phyloP scores from a whole-genome alignment of 2,797 vertebrate species.

The Chelmon rostratus region DNA sequence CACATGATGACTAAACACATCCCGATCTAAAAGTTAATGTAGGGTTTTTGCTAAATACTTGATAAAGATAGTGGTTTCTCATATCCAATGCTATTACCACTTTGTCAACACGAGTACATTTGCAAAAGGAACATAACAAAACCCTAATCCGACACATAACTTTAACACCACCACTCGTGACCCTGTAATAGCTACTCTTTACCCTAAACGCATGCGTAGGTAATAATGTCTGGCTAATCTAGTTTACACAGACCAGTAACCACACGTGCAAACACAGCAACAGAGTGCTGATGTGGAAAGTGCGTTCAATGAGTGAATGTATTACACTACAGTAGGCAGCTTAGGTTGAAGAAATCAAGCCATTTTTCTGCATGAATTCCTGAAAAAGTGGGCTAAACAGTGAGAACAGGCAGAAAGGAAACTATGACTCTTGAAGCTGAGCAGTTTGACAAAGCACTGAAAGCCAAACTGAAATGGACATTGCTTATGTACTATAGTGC shows the following conservation, averaged over 20 bases:
- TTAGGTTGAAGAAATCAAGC: neutral
- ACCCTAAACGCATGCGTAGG: neutral
- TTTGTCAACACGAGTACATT: neutral
- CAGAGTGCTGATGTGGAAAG: conserved; percentile 10
- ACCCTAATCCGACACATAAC: neutral
- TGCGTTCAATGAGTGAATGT: neutral
- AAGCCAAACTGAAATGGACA: conserved; percentile 47
- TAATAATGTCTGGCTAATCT: conserved; percentile 8
- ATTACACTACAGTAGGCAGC: neutral
- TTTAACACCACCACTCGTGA: neutral
- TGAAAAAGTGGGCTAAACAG: conserved; percentile 45
- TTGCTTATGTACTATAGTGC: conserved; percentile 16
- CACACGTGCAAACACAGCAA: conserved; percentile 4
- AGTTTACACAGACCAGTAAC: conserved; percentile 19
- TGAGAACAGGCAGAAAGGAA: conserved; percentile 51
- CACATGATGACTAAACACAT: neutral
- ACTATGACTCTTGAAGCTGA: conserved; percentile 36
- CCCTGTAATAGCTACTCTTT: neutral
- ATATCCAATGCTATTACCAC: neutral
- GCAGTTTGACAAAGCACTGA: conserved; percentile 52
- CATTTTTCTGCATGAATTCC: conserved; percentile 35
- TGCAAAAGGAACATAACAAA: neutral
- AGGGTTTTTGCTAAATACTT: neutral
- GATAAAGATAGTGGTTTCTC: neutral
- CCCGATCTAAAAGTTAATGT: neutral